Conservation (phyloP, 2,888 invertebrate species). For the Lutraria lutraria region DNA sequence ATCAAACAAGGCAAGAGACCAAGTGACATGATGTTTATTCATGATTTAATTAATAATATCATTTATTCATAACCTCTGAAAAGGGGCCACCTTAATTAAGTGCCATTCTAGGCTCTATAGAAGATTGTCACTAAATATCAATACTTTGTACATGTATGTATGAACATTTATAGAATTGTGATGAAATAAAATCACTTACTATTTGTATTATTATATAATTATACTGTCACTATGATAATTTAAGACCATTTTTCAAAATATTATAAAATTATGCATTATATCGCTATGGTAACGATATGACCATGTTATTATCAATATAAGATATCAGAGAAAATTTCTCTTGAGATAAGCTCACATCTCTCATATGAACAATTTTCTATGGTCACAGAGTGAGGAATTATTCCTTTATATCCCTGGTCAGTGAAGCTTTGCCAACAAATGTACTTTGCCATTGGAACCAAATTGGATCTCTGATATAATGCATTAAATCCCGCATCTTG, state of each 20-base stretch:
- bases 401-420: neutral
- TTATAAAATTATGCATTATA: neutral
- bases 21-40: no score
- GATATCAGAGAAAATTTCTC: neutral
- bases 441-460: neutral
- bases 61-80: no score
- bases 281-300: neutral
- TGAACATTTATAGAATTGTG: no score
- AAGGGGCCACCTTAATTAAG: no score
- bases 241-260: neutral
- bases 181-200: no score
- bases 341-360: slow-evolving; percentile 1
- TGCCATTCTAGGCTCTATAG: no score
- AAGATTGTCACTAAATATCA: no score
- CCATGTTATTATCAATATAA: neutral
- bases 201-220: no score
- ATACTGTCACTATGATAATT: neutral
- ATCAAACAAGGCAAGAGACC: no score
- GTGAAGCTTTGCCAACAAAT: neutral
- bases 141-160: no score
- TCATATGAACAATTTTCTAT: neutral
- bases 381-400: neutral
- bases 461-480: slow-evolving; percentile 21
- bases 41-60: no score
- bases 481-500: slow-evolving; percentile 10